These are phyloP conservation scores for Hemibagrus wyckioides DNA, from an alignment of 2,113 vertebrate species.

Conservation along the genomic window DNA sequence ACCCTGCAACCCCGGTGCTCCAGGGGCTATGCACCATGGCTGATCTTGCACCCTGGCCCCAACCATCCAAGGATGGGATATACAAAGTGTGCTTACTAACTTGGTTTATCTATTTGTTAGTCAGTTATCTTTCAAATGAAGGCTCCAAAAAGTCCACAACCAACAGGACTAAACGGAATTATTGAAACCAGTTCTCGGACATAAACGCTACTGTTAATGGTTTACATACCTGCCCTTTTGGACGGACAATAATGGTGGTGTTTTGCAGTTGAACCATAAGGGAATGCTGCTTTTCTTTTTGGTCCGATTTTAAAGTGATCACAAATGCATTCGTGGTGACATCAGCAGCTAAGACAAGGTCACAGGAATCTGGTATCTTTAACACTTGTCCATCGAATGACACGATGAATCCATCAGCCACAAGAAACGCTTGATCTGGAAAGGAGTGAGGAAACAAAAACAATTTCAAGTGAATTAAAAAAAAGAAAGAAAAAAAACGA, in stretches of 20 bases:
- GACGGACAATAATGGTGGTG: slow-evolving; percentile 65
- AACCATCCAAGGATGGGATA: too few relatives aligned
- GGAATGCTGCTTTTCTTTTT: slow-evolving; percentile 53
- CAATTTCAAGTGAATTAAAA: background rate
- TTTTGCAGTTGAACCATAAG: slow-evolving; percentile 72
- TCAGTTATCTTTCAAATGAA: background rate
- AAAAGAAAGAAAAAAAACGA: background rate
- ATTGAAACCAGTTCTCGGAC: background rate
- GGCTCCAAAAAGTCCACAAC: background rate
- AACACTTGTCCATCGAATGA: slow-evolving; percentile 81
- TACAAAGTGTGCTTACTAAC: too few relatives aligned
- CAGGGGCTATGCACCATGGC: too few relatives aligned
- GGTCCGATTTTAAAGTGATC: slow-evolving; percentile 63
- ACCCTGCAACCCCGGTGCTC: too few relatives aligned
- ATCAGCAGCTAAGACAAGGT: slow-evolving; percentile 77
- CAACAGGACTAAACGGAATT: background rate
- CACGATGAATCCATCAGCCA: slow-evolving; percentile 75
- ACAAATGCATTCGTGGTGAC: slow-evolving; percentile 67
- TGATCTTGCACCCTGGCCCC: too few relatives aligned
- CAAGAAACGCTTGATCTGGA: slow-evolving; percentile 80
- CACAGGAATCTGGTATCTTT: slow-evolving; percentile 70
- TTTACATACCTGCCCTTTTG: slow-evolving; percentile 71
- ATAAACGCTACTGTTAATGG: background rate
- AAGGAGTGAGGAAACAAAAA: background rate
- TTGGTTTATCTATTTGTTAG: background rate